A percentile compares a stretch with the other conserved stretches of the same genome.
phyloP scores from a whole-genome alignment of 92 coral and sea anemone species.

The Palythoa grandis region DNA sequence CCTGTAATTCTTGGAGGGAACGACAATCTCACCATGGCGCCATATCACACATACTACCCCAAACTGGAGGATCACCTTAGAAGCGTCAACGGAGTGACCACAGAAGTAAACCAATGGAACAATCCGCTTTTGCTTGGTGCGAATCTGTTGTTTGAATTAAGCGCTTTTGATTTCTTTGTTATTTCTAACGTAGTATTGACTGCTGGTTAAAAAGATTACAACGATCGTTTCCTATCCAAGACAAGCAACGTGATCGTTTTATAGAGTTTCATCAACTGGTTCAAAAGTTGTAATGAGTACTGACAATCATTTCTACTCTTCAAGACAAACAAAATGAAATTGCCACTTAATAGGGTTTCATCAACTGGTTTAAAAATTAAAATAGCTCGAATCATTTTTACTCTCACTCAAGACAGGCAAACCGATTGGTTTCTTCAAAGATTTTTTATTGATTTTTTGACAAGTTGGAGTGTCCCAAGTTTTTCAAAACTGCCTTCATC shows the following conservation, averaged over 20 bases:
- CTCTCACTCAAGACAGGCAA: not conserved
- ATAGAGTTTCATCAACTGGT: too few relatives aligned
- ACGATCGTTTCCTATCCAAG: too few relatives aligned
- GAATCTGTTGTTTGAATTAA: slow-evolving; percentile 9
- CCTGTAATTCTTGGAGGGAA: slow-evolving; percentile 92
- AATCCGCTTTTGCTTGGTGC: slow-evolving; percentile 89
- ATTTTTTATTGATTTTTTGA: not conserved
- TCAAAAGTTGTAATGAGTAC: not conserved
- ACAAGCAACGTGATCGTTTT: too few relatives aligned
- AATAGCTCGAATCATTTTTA: not conserved
- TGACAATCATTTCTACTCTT: not conserved
- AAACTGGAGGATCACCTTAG: slow-evolving; percentile 88
- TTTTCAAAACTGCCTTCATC: too few relatives aligned
- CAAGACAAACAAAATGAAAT: not conserved
- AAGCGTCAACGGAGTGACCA: slow-evolving; percentile 82
- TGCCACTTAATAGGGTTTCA: too few relatives aligned
- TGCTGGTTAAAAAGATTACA: too few relatives aligned
- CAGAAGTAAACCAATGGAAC: slow-evolving; percentile 85
- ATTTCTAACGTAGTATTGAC: too few relatives aligned
- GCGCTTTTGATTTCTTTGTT: not conserved
- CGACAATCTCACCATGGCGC: slow-evolving; percentile 81
- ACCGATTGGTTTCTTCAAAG: not conserved
- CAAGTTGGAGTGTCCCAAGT: too few relatives aligned
- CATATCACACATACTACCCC: slow-evolving; percentile 94
- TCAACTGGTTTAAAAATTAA: not conserved